Base-by-base conservation (phyloP, 2,797 vertebrate species). In the Malacoraja senta region DNA sequence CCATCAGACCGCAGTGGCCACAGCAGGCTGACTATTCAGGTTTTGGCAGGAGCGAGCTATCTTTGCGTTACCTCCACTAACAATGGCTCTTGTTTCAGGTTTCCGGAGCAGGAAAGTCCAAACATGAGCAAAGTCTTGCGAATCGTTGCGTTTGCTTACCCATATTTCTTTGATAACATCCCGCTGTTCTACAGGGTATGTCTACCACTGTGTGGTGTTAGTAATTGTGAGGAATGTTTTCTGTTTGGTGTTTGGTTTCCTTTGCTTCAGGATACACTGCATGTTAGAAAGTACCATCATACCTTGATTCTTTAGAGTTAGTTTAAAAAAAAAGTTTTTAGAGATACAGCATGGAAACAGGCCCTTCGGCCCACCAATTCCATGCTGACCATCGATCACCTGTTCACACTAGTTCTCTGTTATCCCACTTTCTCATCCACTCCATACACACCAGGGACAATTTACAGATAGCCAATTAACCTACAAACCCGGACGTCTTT, bases 181-280 rank as follows among this genome's bases (percentile, higher is more conserved):
- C 98, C 99, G n/a, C 95, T 99, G 93, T 98, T 99, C 95, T 99
- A 97, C 95, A 96, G 98, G 97, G 99, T 99, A 96, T 0, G 95
- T 9, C 4, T 17, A 21, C 1, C 13, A 44, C 13, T 13, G 26
- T 53, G 63, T 35, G 0, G n/a, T 35, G 68, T 35, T 1, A 8
- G 8, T 35, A 35, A 19, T 8, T 32, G 21, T 63, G 19, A 65
- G 29, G 61, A 19, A 32, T 1, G 0, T 32, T 65, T 2, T 65
- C n/a, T 65, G 32, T 6, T 24, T 6, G 35, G 29, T 21, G 63
- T 6, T 35, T 6, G 35, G 29, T 21, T 65, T 29, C 29, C 84
- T 63, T 35, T 84, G 61, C 15, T 63, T 86, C 53, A 32, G 83
- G 2, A n/a, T 13, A 88, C 61, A 12, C 6, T 19, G 13, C 29